These are phyloP conservation scores for Drosophila tsacasi DNA, from an alignment of 1,140 invertebrate genomes.

Conservation along the genomic window DNA sequence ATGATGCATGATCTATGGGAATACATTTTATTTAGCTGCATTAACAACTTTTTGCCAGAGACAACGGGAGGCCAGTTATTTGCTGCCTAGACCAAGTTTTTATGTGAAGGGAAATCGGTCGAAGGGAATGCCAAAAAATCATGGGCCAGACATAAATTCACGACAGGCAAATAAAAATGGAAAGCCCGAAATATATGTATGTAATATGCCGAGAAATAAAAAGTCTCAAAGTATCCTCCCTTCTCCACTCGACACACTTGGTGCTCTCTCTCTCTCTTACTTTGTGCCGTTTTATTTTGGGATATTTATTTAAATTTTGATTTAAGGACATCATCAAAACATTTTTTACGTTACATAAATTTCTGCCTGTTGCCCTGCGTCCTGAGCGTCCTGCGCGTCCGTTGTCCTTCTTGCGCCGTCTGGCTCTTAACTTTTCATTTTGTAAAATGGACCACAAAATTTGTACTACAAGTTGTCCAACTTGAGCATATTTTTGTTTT, in stretches of 20 bases:
- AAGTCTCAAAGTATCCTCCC: constrained; percentile 22
- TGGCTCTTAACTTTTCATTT: constrained; percentile 73
- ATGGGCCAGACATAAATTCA: constrained; percentile 68
- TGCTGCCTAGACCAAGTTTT: constrained; percentile 37
- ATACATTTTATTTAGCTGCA: constrained; percentile 62
- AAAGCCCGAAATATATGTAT: constrained; percentile 34
- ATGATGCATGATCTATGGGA: constrained; percentile 69
- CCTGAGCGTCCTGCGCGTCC: neutral
- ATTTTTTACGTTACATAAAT: constrained; percentile 82
- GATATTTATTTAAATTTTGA: constrained; percentile 83
- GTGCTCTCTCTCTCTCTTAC: neutral
- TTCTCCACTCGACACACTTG: neutral
- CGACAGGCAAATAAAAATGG: constrained; percentile 61
- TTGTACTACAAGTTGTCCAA: constrained; percentile 77
- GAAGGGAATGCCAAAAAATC: constrained; percentile 65
- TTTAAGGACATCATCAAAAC: constrained; percentile 82
- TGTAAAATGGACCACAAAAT: constrained; percentile 81
- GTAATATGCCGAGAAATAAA: constrained; percentile 62
- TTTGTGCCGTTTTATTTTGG: constrained; percentile 50
- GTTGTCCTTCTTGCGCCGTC: neutral
- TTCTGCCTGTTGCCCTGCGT: constrained; percentile 48
- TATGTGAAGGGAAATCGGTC: constrained; percentile 14
- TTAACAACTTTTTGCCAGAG: constrained; percentile 57
- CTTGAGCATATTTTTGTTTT: constrained; percentile 48
- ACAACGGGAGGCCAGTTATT: constrained; percentile 64